Percentiles rank a stretch among this genome's conserved stretches.
phyloP scores from a whole-genome alignment of 1,140 invertebrate species.

The Pseudomyrmex dendroicus region DNA sequence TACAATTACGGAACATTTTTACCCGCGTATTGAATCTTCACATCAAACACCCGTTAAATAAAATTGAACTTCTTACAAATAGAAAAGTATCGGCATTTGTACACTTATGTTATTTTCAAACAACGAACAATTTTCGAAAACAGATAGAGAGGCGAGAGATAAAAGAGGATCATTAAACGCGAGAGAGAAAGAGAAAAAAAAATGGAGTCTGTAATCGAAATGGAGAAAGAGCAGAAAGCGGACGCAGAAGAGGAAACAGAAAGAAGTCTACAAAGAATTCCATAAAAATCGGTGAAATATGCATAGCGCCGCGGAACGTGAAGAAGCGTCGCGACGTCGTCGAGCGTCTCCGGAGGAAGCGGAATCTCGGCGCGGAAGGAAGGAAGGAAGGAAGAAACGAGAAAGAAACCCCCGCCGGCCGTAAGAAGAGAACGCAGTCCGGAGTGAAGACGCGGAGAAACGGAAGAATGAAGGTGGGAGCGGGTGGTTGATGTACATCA shows the following conservation, averaged over 20 bases:
- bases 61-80: too few relatives aligned
- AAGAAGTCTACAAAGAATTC: slow-evolving; percentile 77
- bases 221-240: slow-evolving; percentile 51
- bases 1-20: too few relatives aligned
- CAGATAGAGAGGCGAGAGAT: slow-evolving; percentile 8
- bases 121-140: neutral
- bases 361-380: slow-evolving; percentile 76
- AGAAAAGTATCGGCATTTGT: too few relatives aligned
- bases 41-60: too few relatives aligned
- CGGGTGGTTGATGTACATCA: slow-evolving; percentile 15
- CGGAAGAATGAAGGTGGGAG: neutral
- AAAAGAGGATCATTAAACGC: slow-evolving; percentile 4
- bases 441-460: slow-evolving; percentile 39
- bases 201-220: slow-evolving; percentile 58
- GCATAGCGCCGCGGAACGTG: slow-evolving; percentile 79
- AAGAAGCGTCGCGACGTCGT: slow-evolving; percentile 75
- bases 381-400: slow-evolving; percentile 63
- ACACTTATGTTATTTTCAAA: too few relatives aligned
- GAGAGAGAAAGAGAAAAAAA: neutral
- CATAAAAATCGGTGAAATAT: slow-evolving; percentile 83
- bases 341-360: slow-evolving; percentile 76
- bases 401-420: slow-evolving; percentile 66
- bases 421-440: slow-evolving; percentile 66
- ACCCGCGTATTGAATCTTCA: too few relatives aligned
- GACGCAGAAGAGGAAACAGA: slow-evolving; percentile 23